Percentiles rank a stretch among this genome's conserved stretches.
Conservation (phyloP, 2,113 vertebrate genomes). For the Artemisiospiza belli region DNA sequence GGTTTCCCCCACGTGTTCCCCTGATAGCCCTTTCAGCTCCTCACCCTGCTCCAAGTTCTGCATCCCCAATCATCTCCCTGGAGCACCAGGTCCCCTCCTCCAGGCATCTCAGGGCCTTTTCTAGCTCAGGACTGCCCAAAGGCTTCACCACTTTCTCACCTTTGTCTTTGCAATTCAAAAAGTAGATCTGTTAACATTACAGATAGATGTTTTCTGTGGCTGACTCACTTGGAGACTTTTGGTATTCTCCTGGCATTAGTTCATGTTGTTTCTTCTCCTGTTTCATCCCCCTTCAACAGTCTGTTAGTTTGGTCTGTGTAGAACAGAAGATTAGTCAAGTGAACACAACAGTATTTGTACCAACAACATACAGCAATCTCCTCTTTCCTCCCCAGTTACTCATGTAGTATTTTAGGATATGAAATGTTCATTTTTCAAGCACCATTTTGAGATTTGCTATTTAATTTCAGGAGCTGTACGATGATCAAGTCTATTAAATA, state of each 20-base stretch:
- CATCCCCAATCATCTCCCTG: rapidly evolving
- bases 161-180: neutral
- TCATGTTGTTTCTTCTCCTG: neutral
- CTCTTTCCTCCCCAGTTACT: neutral
- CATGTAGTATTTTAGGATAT: neutral
- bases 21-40: neutral
- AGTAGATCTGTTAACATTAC: neutral
- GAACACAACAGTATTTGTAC: neutral
- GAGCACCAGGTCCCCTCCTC: neutral
- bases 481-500: constrained; percentile 5
- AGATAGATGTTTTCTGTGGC: neutral
- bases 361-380: neutral
- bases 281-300: neutral
- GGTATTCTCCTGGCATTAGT: neutral
- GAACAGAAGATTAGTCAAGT: neutral
- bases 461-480: neutral
- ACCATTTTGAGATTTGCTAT: neutral
- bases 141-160: neutral
- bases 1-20: neutral
- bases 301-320: neutral
- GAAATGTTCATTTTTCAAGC: neutral
- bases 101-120: neutral
- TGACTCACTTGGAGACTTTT: neutral
- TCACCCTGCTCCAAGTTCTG: neutral
- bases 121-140: neutral